phyloP scores from a whole-genome alignment of 2,797 vertebrate species.

The Muscicapa striata region DNA sequence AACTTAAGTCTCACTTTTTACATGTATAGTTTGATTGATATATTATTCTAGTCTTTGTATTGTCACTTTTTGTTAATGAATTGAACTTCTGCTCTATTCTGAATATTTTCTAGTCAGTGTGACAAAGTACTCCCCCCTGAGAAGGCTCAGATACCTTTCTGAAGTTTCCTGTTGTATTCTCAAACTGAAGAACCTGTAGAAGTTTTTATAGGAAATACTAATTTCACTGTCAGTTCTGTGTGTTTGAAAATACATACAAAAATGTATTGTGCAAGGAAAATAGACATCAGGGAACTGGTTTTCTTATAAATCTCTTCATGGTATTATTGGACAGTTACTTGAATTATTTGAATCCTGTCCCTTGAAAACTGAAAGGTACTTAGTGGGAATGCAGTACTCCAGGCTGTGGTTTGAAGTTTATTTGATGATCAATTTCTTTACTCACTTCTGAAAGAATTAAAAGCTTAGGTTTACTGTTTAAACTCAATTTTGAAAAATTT shows the following conservation, averaged over 20 bases:
- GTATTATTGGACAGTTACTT: not conserved
- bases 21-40: not conserved
- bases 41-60: not conserved
- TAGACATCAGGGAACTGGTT: not conserved
- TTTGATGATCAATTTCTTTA: not conserved
- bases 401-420: not conserved
- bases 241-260: not conserved
- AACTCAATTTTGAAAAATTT: not conserved
- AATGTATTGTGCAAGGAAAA: not conserved
- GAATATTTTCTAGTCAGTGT: not conserved
- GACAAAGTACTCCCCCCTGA: not conserved
- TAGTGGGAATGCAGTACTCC: not conserved
- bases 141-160: not conserved
- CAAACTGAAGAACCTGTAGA: not conserved
- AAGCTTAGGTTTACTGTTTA: not conserved
- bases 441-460: not conserved
- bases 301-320: not conserved
- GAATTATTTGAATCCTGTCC: not conserved
- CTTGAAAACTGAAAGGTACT: not conserved
- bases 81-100: not conserved
- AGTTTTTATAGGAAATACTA: not conserved
- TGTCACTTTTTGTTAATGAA: not conserved
- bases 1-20: not conserved
- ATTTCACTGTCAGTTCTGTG: not conserved
- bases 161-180: not conserved